Evolutionary conservation across 2,888 invertebrate species (phyloP), one percentile per base, ranked within the genome.

Genomic region (Liposcelis brunnea): DNA sequence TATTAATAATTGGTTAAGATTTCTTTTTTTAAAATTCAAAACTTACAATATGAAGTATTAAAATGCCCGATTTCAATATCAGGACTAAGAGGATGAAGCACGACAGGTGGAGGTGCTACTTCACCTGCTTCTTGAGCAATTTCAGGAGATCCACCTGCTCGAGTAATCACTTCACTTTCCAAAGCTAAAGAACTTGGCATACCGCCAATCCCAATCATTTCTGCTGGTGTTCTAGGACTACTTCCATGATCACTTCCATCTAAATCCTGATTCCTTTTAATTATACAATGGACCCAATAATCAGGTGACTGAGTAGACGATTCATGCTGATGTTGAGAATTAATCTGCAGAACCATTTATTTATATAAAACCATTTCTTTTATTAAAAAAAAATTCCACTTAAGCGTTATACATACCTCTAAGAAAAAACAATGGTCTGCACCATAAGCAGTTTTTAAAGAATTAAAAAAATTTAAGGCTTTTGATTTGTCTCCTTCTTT

Each of bases 391-490:
- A 26, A 26, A 26, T n/a, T n/a, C n/a, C n/a, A n/a, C n/a, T n/a
- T n/a, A n/a, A n/a, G n/a, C n/a, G n/a, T 6, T 11, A 31, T 18
- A 45, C 2, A 11, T 42, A n/a, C 36, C 3, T 80, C 77, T 47
- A 97, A 67, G 56, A 95, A 69, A 60, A 93, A 91, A 62, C 94
- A 94, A 59, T 82, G 81, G 55, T 76, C 73, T 32, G 77, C 72
- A 10, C 94, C 94, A 67, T 87, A 95, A 11, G 80, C 77, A 44
- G 80, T 76, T 64, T 90, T 87, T 60, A 97, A 72, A 50, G 77
- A 75, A 55, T 86, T 83, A 66, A 83, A 91, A 46, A 80, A 69
- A 51, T 78, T 72, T 58, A 83, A 83, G 45, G 90, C 87, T 60
- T 90, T 12, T 2, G 49, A 42, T 18, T 32, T 42, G 31, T 52